phyloP scores from a whole-genome alignment of 2,113 vertebrate species.

The Scomber scombrus region DNA sequence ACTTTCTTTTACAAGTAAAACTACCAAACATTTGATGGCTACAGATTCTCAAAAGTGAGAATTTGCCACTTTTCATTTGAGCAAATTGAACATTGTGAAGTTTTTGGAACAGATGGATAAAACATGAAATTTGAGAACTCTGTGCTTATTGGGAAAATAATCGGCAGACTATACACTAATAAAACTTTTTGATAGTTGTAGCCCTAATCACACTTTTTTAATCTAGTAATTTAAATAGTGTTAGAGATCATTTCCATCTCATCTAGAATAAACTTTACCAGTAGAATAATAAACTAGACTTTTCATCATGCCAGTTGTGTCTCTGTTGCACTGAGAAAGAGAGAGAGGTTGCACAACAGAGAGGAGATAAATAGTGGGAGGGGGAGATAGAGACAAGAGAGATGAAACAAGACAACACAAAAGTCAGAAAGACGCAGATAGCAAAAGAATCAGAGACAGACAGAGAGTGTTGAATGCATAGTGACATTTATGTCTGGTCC shows the following conservation, averaged over 20 bases:
- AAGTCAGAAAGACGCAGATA: constrained; percentile 21
- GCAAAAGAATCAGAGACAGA: constrained; percentile 16
- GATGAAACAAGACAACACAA: constrained; percentile 20
- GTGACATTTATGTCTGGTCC: constrained; percentile 20
- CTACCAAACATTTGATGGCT: no score
- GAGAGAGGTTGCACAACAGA: background rate
- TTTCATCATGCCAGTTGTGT: background rate
- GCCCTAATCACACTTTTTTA: no score
- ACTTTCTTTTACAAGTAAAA: no score
- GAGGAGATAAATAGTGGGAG: background rate
- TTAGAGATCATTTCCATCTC: background rate
- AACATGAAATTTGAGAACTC: no score
- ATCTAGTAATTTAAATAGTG: no score
- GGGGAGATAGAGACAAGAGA: constrained; percentile 3
- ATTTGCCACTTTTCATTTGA: no score
- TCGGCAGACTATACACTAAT: no score
- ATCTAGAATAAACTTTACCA: background rate
- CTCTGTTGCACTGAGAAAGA: background rate
- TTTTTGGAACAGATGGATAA: no score
- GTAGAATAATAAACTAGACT: background rate
- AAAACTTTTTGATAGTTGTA: no score
- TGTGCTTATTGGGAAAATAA: no score
- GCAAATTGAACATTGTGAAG: no score
- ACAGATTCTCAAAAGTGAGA: no score
- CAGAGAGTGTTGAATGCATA: constrained; percentile 32